Conservation (phyloP, 2,797 vertebrate species). For the Ceryle rudis region DNA sequence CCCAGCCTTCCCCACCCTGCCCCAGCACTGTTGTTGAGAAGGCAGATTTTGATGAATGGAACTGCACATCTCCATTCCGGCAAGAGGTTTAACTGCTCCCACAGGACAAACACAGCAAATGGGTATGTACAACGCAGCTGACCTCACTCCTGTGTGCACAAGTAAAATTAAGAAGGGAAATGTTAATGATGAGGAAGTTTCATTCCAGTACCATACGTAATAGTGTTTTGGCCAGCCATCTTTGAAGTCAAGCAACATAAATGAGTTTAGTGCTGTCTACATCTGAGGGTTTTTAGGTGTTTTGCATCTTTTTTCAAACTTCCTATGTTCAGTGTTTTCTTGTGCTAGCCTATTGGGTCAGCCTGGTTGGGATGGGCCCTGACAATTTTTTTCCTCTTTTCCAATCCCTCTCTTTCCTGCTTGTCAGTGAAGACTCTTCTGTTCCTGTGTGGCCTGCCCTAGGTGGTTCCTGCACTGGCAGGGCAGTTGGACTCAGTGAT, state of each 20-base stretch:
- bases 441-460: too few species aligned
- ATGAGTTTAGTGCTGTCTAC: rapidly evolving
- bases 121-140: not conserved
- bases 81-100: not conserved
- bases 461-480: too few species aligned
- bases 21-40: not conserved
- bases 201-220: not conserved
- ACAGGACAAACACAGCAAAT: rapidly evolving
- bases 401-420: not conserved
- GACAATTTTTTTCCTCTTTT: not conserved
- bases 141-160: rapidly evolving
- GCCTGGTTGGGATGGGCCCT: rapidly evolving
- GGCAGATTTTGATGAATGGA: not conserved
- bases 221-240: not conserved
- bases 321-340: not conserved
- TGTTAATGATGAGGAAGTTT: not conserved
- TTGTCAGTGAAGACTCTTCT: not conserved
- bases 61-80: not conserved
- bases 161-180: not conserved
- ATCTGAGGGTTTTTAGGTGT: not conserved
- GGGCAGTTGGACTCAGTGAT: too few species aligned
- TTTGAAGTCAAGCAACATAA: not conserved
- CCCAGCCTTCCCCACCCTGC: not conserved
- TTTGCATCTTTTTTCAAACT: not conserved
- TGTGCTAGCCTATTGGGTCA: not conserved